Conservation (phyloP, 2,113 vertebrate genomes). For the Aix galericulata region DNA sequence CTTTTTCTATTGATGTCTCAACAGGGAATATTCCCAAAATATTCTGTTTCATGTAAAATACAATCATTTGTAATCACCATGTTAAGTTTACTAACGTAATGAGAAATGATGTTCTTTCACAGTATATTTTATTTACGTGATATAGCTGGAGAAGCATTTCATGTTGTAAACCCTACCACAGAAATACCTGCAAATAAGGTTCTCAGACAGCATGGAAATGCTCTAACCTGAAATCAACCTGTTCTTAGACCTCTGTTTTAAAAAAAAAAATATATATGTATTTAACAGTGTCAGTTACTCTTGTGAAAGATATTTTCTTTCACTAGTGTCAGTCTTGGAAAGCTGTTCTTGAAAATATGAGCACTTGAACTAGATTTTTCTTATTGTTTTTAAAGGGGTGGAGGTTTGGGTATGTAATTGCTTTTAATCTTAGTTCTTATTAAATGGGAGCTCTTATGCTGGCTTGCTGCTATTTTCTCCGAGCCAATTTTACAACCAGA, state of each 20-base stretch:
- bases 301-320: neutral
- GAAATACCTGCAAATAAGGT: neutral
- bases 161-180: neutral
- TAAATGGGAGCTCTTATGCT: neutral
- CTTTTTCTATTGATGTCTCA: neutral
- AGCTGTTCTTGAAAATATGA: neutral
- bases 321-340: neutral
- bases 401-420: neutral
- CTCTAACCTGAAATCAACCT: accelerated
- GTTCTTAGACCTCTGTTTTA: neutral
- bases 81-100: slow-evolving; percentile 25
- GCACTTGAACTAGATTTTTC: accelerated
- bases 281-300: neutral
- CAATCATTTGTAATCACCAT: neutral
- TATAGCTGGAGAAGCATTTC: neutral
- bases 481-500: neutral
- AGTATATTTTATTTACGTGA: neutral
- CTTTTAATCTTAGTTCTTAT: neutral
- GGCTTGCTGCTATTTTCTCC: neutral
- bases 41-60: slow-evolving; percentile 9
- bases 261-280: too few species aligned
- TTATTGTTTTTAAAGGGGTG: neutral
- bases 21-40: slow-evolving; percentile 30
- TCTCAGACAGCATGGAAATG: neutral
- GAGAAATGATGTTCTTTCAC: neutral